Evolutionary conservation across 2,888 invertebrate genomes (phyloP), one percentile per base, ranked within the genome.

Genomic region (Tiphia femorata): DNA sequence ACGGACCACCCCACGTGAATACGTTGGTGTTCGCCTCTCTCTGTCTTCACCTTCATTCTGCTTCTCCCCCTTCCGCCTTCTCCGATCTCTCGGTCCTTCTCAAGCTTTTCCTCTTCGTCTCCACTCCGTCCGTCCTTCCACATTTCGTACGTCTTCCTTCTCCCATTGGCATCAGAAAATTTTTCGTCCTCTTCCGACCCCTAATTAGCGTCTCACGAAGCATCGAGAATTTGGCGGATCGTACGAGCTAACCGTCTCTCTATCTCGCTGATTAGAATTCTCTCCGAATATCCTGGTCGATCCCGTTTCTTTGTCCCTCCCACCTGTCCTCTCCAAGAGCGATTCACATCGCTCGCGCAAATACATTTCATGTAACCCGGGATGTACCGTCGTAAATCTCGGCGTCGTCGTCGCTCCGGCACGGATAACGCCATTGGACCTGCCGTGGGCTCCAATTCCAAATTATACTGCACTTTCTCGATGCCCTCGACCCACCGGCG

Each of bases 1-100:
- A 59, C 54, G 69, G 78, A 78, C 78, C 78, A 78, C 78, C 78
- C 71, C 70, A 62, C 51, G 55, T 49, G 64, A 57, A 61, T 49
- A 62, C 58, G 64, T 58, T 63, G 67, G 58, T 62, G 63, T 67
- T 64, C 71, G 46, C 54, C 48, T 17, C 42, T 51, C 38, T 54
- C 37, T 42, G 37, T 33, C 46, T 21, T 30, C 17, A n/a, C 20
- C 3, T 25, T 25, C 40, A 29, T 30, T 48, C 58, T 21, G 33
- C 3, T 16, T 47, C 41, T 14, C 14, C 17, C 3, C 27, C 6
- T 7, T 23, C 10, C 20, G 14, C 8, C 19, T 12, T 47, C 27
- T 19, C 23, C 17, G 3, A 2, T 19, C 33, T 41, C 20, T 21
- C 30, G 12, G n/a, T 30, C 19, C 3, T 12, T 33, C 17, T n/a